A percentile compares a stretch with the other conserved stretches of the same genome.
Conservation (phyloP, 1,140 invertebrate species). For the Zaprionus gabonicus region DNA sequence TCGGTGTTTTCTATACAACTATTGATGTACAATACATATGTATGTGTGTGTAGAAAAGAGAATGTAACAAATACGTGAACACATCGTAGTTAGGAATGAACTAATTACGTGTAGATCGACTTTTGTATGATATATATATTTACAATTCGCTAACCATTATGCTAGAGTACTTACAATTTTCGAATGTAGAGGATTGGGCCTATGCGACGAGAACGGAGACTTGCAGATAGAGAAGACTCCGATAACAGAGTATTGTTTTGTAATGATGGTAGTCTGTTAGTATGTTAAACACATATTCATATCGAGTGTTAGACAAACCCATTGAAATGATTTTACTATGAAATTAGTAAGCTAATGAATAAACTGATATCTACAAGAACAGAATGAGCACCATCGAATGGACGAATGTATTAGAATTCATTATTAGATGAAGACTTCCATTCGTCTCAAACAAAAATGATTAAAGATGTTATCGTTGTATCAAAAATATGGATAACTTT, state of each 20-base stretch:
- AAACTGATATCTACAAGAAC: conserved; percentile 1
- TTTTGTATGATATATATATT: conserved; percentile 29
- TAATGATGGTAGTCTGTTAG: conserved; percentile 18
- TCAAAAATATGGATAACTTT: too few relatives aligned
- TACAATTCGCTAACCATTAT: conserved; percentile 2
- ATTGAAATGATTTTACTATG: background rate
- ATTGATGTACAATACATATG: conserved; percentile 12
- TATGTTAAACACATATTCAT: conserved; percentile 12
- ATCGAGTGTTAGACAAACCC: conserved; percentile 13
- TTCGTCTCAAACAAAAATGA: background rate
- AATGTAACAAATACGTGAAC: conserved; percentile 11
- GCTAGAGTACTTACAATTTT: conserved; percentile 56
- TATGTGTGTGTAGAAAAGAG: conserved; percentile 17
- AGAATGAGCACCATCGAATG: background rate
- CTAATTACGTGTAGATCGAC: conserved; percentile 17
- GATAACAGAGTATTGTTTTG: conserved; percentile 55
- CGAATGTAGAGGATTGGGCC: conserved; percentile 24
- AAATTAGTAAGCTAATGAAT: conserved; percentile 11
- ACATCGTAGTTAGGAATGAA: conserved; percentile 14
- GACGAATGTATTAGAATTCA: background rate
- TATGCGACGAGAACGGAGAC: conserved; percentile 59
- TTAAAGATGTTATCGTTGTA: too few relatives aligned
- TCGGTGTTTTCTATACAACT: background rate
- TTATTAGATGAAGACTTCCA: background rate
- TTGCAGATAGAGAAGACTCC: conserved; percentile 72